Evolutionary conservation across 2,888 invertebrate genomes (phyloP), one percentile per base, ranked within the genome.

Genomic region (Trissoscelio sp.): DNA sequence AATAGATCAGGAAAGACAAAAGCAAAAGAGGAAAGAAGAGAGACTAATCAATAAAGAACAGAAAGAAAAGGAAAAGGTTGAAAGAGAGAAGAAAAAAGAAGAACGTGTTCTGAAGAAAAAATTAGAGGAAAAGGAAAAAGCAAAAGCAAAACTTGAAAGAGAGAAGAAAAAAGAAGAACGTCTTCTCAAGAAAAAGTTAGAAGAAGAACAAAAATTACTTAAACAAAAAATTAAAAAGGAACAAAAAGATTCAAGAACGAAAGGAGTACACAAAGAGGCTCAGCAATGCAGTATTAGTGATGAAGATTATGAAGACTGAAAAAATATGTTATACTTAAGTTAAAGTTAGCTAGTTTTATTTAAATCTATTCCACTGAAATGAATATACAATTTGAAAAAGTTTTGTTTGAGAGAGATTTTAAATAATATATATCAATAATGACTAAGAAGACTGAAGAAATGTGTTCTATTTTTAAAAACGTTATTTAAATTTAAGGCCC

Each of bases 101-200:
- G 55, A 55, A 55, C 55, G 55, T 18, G 34, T 55, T 16, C 34
- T 55, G 6, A 55, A 55, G 24, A 60, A 60, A 22, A 39, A 60
- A 24, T 11, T 60, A 39, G 34, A 57, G 20, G 31, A 42, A 24
- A 42, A 60, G 12, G 16, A 60, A 42, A 22, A 18, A 31, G 62
- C n/a, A 31, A 22, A 46, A 44, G 62, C 20, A 31, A 44, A 46
- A 62, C 7, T 46, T 11, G 46, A 62, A 31, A 62, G 24, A 62
- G 62, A 62, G 44, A 60, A 24, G 44, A 60, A 60, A n/a, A 60
- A 60, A 44, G 37, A 60, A 60, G 44, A 58, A 12, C 20, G 58
- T 2, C 24, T 58, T n/a, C 12, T 57, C 2, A 34, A 22, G 22
- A 22, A 58, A 22, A 39, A 60, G 20, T 20, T 37, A 14, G 44